Percentiles rank a stretch among this genome's conserved stretches.
Conservation (phyloP, 2,797 vertebrate genomes). For the Australoheros facetus region DNA sequence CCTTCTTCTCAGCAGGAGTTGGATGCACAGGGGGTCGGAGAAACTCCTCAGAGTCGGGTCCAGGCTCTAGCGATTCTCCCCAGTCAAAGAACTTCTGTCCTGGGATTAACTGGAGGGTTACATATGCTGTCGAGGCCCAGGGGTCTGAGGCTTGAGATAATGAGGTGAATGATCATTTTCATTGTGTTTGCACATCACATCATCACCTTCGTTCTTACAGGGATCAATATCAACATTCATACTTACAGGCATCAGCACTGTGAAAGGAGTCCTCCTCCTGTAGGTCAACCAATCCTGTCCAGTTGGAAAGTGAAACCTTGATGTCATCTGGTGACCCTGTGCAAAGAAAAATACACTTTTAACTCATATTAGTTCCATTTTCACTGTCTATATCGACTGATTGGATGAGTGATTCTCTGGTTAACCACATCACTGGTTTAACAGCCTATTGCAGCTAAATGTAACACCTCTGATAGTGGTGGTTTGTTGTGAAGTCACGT, state of each 20-base stretch:
- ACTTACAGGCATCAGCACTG: conserved; percentile 55
- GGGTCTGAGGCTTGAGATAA: conserved; percentile 62
- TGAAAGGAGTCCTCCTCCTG: conserved; percentile 59
- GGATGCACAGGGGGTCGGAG: conserved; percentile 56
- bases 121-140: conserved; percentile 69
- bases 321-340: conserved; percentile 24
- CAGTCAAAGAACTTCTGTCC: conserved; percentile 75
- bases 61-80: conserved; percentile 68
- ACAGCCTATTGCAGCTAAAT: conserved; percentile 23
- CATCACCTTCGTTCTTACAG: not conserved
- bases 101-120: conserved; percentile 68
- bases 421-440: conserved; percentile 7
- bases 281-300: conserved; percentile 79
- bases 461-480: conserved; percentile 58
- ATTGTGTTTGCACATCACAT: conserved; percentile 1
- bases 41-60: conserved; percentile 67
- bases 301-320: conserved; percentile 63
- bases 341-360: not conserved
- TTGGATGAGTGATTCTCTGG: not conserved
- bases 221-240: not conserved
- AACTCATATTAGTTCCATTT: not conserved
- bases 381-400: not conserved
- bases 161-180: not conserved
- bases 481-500: conserved; percentile 49
- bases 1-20: conserved; percentile 71